Conservation (phyloP, 2,113 vertebrate genomes). For the human (Homo sapiens) region DNA sequence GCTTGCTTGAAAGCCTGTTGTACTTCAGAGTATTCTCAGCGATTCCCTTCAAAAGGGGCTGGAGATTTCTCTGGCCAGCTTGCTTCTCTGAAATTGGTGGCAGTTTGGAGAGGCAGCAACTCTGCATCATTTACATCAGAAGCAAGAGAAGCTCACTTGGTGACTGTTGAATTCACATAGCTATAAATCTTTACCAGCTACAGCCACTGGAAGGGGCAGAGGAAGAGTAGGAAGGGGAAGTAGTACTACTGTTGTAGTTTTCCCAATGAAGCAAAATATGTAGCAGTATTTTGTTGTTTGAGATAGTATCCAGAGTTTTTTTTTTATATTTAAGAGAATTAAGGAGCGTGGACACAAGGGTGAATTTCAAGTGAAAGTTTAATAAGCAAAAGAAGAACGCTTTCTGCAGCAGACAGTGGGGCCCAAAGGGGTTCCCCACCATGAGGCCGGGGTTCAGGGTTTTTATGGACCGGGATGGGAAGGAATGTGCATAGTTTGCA, state of each 20-base stretch:
- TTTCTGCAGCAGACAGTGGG: too few species aligned
- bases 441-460: too few species aligned
- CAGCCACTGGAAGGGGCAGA: not conserved
- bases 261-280: too few species aligned
- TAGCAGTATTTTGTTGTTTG: not conserved
- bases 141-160: not conserved
- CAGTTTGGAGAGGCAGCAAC: constrained; percentile 21
- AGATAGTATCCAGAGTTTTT: too few species aligned
- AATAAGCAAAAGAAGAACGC: too few species aligned
- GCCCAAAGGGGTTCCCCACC: too few species aligned
- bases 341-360: too few species aligned
- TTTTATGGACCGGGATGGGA: too few species aligned
- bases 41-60: not conserved
- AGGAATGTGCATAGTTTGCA: too few species aligned
- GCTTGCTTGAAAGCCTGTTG: not conserved
- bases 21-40: constrained; percentile 5
- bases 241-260: not conserved
- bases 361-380: too few species aligned
- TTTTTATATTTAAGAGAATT: too few species aligned
- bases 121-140: not conserved
- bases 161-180: not conserved
- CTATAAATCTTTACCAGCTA: not conserved
- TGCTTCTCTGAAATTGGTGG: not conserved
- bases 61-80: not conserved
- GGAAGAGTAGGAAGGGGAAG: not conserved